These are phyloP conservation scores for Pongo pygmaeus DNA, from an alignment of 2,113 vertebrate genomes.

Conservation along the genomic window DNA sequence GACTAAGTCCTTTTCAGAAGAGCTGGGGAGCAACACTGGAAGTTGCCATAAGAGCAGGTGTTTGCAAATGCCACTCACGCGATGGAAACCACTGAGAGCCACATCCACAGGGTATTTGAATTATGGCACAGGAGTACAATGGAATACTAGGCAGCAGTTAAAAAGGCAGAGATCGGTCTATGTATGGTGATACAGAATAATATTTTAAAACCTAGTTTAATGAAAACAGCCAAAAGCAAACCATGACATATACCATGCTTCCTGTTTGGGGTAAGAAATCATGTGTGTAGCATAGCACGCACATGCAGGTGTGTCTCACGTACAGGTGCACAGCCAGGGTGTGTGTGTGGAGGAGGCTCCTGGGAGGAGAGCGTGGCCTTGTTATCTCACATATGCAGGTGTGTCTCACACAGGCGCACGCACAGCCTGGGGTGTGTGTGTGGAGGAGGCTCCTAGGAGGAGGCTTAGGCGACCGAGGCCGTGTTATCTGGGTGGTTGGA, in stretches of 20 bases:
- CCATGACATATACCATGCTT: accelerated
- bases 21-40: not conserved
- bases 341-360: not conserved
- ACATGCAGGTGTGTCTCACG: no score
- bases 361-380: not conserved
- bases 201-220: not conserved
- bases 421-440: accelerated
- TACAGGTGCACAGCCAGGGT: no score
- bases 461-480: no score
- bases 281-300: not conserved
- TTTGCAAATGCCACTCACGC: not conserved
- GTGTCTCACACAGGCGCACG: accelerated
- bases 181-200: not conserved
- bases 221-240: not conserved
- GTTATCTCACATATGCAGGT: no score
- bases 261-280: not conserved
- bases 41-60: not conserved
- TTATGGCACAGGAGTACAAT: no score
- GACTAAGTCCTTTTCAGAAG: not conserved
- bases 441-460: not conserved
- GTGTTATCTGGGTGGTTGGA: not conserved
- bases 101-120: not conserved
- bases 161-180: not conserved
- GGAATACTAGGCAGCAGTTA: not conserved
- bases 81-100: not conserved